These are phyloP conservation scores for Cebuella pygmaea DNA, from an alignment of 2,797 vertebrate genomes.

Conservation along the genomic window DNA sequence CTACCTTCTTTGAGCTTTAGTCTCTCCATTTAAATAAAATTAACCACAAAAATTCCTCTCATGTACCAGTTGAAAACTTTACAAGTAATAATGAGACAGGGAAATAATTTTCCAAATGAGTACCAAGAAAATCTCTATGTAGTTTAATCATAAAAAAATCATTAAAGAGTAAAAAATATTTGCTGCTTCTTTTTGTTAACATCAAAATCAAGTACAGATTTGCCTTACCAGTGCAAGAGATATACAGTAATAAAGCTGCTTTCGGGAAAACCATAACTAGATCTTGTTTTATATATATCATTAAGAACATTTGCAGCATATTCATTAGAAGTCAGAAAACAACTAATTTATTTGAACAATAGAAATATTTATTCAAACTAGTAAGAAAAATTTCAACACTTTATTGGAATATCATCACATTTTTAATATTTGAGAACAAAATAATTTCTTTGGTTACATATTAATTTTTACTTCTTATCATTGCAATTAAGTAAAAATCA, in stretches of 20 bases:
- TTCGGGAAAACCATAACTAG: neutral
- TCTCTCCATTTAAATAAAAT: neutral
- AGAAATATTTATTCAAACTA: neutral
- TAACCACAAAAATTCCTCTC: neutral
- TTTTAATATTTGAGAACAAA: neutral
- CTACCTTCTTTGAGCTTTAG: neutral
- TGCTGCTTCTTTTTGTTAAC: neutral
- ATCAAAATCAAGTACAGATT: neutral
- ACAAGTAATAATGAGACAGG: neutral
- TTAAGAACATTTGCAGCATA: neutral
- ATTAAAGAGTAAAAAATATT: neutral
- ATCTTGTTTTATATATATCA: neutral
- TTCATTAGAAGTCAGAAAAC: neutral
- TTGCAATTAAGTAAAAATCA: neutral
- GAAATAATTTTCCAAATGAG: neutral
- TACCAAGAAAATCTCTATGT: neutral
- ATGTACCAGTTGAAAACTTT: neutral
- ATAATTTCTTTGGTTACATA: neutral
- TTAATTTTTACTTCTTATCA: neutral
- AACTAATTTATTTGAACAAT: neutral
- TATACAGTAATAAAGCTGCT: slow-evolving; percentile 1
- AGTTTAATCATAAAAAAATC: neutral
- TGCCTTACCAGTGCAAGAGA: neutral
- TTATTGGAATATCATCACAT: neutral
- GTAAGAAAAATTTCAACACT: neutral